phyloP scores from a whole-genome alignment of 2,113 vertebrate species.

The Reinhardtius hippoglossoides region DNA sequence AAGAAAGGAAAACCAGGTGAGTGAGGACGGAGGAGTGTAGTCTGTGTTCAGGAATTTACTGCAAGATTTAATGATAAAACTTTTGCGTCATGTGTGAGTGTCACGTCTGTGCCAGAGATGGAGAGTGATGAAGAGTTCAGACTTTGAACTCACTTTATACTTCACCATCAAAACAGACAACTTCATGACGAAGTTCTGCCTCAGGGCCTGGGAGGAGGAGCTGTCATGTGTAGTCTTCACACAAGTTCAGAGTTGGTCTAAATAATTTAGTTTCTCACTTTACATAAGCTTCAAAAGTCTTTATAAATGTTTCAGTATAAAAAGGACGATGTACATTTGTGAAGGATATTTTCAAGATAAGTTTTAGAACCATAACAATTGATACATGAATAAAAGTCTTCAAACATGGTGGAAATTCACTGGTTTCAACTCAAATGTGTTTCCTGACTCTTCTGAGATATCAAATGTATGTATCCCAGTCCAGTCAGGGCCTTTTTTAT shows the following conservation, averaged over 20 bases:
- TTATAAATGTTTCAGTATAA: slow-evolving; percentile 10
- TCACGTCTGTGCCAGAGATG: slow-evolving; percentile 11
- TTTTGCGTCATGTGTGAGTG: slow-evolving; percentile 9
- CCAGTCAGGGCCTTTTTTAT: too few species aligned
- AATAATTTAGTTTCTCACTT: slow-evolving; percentile 31
- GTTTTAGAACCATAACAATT: background rate
- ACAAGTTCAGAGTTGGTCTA: slow-evolving; percentile 19
- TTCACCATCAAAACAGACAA: slow-evolving; percentile 42
- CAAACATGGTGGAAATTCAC: background rate
- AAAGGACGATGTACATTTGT: background rate
- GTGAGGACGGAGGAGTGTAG: background rate
- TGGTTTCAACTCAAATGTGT: background rate
- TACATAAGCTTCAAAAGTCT: background rate
- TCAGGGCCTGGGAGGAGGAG: slow-evolving; percentile 9
- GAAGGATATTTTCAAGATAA: background rate
- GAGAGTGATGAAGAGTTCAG: slow-evolving; percentile 11
- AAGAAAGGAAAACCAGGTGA: slow-evolving; percentile 8
- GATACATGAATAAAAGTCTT: background rate
- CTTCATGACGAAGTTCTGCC: slow-evolving; percentile 24
- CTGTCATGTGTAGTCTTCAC: slow-evolving; percentile 29
- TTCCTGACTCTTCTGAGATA: background rate
- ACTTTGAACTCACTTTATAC: slow-evolving; percentile 31
- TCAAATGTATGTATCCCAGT: too few species aligned
- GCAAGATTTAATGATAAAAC: slow-evolving; percentile 15
- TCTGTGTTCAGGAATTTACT: slow-evolving; percentile 18